Conservation (phyloP, 2,797 vertebrate genomes). For the Melanotaenia pygmaea region DNA sequence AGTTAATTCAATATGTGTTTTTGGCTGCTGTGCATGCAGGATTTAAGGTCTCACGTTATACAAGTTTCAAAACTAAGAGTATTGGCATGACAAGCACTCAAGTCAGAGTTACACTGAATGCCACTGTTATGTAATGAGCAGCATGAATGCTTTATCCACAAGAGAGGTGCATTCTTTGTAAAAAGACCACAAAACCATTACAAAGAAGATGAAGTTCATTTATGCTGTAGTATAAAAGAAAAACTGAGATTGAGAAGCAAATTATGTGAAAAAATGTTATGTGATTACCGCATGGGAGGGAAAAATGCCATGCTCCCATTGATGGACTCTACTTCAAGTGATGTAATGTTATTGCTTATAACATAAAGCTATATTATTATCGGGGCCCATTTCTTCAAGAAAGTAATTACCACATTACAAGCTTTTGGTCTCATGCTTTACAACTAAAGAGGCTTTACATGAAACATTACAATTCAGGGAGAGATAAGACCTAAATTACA, state of each 20-base stretch:
- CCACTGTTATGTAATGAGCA: constrained; percentile 73
- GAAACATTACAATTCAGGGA: constrained; percentile 4
- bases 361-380: constrained; percentile 50
- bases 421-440: background rate
- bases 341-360: constrained; percentile 47
- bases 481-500: constrained; percentile 7
- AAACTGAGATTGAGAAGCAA: constrained; percentile 25
- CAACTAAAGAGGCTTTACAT: constrained; percentile 6
- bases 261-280: constrained; percentile 50
- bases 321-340: constrained; percentile 25
- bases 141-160: constrained; percentile 54
- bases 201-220: constrained; percentile 51
- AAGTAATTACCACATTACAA: background rate
- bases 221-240: constrained; percentile 46
- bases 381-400: constrained; percentile 3
- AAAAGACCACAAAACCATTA: constrained; percentile 67
- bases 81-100: constrained; percentile 42
- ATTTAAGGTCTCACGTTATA: background rate
- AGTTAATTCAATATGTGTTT: constrained; percentile 50
- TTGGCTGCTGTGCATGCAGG: constrained; percentile 17
- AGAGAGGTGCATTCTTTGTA: constrained; percentile 58
- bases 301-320: constrained; percentile 18
- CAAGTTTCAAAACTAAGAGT: constrained; percentile 19
- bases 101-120: constrained; percentile 45
- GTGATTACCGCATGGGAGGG: constrained; percentile 26